phyloP scores from a whole-genome alignment of 1,140 invertebrate genomes.

The Drosophila lini region DNA sequence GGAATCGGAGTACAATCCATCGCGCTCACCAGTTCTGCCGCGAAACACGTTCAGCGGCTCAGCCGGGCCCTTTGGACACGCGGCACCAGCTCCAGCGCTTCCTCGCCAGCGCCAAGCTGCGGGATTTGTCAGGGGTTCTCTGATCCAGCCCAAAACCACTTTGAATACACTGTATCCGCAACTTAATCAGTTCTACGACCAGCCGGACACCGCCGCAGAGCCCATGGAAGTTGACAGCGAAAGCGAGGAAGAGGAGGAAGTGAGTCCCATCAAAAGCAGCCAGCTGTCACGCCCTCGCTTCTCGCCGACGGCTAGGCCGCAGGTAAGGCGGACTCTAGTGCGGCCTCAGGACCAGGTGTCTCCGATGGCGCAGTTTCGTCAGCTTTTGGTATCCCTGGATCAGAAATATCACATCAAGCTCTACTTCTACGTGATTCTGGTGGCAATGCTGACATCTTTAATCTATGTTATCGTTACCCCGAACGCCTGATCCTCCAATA shows the following conservation, averaged over 20 bases:
- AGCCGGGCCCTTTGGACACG: conserved; percentile 30
- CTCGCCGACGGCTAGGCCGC: conserved; percentile 43
- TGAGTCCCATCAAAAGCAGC: conserved; percentile 19
- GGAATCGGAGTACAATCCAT: conserved; percentile 22
- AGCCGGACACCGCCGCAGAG: conserved; percentile 11
- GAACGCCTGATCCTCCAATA: background rate
- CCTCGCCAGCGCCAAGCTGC: conserved; percentile 34
- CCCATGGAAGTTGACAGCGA: conserved; percentile 62
- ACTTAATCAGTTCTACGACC: conserved; percentile 62
- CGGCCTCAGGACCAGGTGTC: conserved; percentile 1
- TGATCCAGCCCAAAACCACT: conserved; percentile 48
- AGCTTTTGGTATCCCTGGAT: conserved; percentile 45
- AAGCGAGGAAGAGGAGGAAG: conserved; percentile 29
- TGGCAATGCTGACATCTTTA: conserved; percentile 50
- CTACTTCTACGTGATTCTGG: conserved; percentile 52
- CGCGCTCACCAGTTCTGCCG: background rate
- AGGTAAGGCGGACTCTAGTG: conserved; percentile 13
- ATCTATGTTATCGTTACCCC: conserved; percentile 68
- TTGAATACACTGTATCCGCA: conserved; percentile 58
- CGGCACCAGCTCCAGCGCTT: background rate
- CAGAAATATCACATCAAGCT: conserved; percentile 68
- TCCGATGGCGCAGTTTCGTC: conserved; percentile 44
- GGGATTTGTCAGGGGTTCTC: conserved; percentile 25
- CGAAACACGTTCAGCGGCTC: conserved; percentile 57
- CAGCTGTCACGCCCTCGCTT: conserved; percentile 20